phyloP scores from a whole-genome alignment of 30 jellyfish, hydroid and myxozoan species.

The Nemopilema nomurai region DNA sequence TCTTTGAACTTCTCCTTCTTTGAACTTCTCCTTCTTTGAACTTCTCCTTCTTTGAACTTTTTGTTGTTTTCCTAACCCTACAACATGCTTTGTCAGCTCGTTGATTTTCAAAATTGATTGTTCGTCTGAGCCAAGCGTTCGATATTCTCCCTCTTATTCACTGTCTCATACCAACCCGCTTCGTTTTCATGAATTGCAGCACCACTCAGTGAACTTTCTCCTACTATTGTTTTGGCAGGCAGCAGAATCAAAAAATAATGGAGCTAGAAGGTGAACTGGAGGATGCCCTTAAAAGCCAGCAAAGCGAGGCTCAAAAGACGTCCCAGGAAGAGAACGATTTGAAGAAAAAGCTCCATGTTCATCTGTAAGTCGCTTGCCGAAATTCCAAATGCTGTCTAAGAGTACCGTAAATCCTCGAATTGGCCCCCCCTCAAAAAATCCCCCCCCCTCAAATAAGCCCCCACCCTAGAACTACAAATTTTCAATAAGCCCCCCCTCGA shows the following conservation, averaged over 20 bases:
- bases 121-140: no score
- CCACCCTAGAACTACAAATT: no score
- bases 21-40: no score
- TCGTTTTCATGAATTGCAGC: background rate
- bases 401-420: background rate
- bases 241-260: constrained; percentile 78
- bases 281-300: constrained; percentile 64
- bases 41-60: no score
- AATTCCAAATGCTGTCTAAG: background rate
- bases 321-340: constrained; percentile 78
- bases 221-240: constrained; percentile 43
- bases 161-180: no score
- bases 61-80: background rate
- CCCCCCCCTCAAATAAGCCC: no score
- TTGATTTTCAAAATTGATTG: no score
- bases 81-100: no score
- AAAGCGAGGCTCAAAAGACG: constrained; percentile 49
- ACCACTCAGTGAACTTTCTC: background rate
- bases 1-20: no score
- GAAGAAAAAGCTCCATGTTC: constrained; percentile 81
- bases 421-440: no score
- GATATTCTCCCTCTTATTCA: background rate
- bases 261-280: constrained; percentile 87
- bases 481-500: no score
- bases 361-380: constrained; percentile 59